Conservation (phyloP, 1,140 invertebrate genomes). For the Helicoverpa armigera region DNA sequence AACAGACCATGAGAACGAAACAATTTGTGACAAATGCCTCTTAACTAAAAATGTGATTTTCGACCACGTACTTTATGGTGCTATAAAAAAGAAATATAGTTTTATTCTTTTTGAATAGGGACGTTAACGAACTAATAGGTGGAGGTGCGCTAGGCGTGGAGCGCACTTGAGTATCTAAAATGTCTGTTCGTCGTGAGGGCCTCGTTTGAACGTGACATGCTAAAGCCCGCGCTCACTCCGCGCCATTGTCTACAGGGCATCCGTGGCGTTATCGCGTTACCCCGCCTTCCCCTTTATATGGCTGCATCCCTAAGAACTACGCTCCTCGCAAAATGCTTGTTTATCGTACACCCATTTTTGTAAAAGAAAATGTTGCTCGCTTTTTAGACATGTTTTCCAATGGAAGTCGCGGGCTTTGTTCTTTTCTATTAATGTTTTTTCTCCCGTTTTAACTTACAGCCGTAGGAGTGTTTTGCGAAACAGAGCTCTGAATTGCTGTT, state of each 20-base stretch:
- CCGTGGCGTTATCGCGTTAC: constrained; percentile 63
- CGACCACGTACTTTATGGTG: neutral
- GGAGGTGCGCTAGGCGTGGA: constrained; percentile 23
- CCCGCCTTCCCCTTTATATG: constrained; percentile 59
- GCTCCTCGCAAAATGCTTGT: constrained; percentile 44
- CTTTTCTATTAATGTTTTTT: constrained; percentile 42
- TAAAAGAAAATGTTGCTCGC: constrained; percentile 48
- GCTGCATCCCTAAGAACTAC: constrained; percentile 55
- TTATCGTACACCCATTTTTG: constrained; percentile 49
- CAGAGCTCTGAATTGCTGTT: constrained; percentile 25
- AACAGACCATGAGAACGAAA: neutral
- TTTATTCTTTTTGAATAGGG: neutral
- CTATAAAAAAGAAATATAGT: neutral
- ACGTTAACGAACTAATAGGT: constrained; percentile 31
- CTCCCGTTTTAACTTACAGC: constrained; percentile 1
- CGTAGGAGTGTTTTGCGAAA: constrained; percentile 20
- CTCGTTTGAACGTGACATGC: constrained; percentile 56
- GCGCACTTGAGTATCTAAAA: constrained; percentile 19
- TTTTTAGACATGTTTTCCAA: constrained; percentile 46
- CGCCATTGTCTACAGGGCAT: constrained; percentile 60
- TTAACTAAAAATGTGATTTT: neutral
- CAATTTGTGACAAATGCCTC: neutral
- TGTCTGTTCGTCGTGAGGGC: constrained; percentile 22
- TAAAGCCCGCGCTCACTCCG: constrained; percentile 42
- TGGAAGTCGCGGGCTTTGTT: constrained; percentile 36